These are phyloP conservation scores for Ennomos quercinarius DNA, from an alignment of 2,888 invertebrate species.

Conservation along the genomic window DNA sequence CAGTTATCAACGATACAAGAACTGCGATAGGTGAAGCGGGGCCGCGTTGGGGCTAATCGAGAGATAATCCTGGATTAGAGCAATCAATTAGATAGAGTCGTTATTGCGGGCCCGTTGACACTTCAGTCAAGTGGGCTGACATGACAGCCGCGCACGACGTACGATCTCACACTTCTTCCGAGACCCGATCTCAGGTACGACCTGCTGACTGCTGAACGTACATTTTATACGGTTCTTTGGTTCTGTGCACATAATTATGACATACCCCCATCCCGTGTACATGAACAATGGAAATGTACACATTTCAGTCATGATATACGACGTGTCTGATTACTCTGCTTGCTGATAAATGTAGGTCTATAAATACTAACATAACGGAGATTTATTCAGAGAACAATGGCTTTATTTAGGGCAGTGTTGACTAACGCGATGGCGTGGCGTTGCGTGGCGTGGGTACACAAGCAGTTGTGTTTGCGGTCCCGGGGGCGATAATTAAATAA, in stretches of 20 bases:
- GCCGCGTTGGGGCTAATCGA: slow-evolving; percentile 10
- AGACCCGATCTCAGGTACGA: not conserved
- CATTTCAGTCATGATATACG: no score
- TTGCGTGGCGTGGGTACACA: not conserved
- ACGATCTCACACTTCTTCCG: no score
- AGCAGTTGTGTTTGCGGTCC: slow-evolving; percentile 4
- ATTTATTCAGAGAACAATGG: not conserved
- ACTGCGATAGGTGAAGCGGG: slow-evolving; percentile 21
- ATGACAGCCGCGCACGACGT: not conserved
- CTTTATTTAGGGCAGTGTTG: slow-evolving; percentile 14
- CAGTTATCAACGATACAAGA: slow-evolving; percentile 9
- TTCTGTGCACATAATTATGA: no score
- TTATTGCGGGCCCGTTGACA: not conserved
- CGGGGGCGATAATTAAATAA: slow-evolving; percentile 5
- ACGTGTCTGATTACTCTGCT: no score
- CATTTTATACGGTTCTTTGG: no score
- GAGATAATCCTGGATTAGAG: slow-evolving; percentile 22
- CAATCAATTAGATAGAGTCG: slow-evolving; percentile 14
- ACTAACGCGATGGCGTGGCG: not conserved
- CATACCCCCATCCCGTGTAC: no score
- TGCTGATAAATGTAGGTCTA: no score
- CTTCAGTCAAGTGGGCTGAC: not conserved
- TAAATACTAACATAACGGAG: not conserved
- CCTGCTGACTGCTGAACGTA: no score
- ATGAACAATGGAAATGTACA: no score